Evolutionary conservation across 2,797 vertebrate species (phyloP).

Genomic region (Delichon dasypus): DNA sequence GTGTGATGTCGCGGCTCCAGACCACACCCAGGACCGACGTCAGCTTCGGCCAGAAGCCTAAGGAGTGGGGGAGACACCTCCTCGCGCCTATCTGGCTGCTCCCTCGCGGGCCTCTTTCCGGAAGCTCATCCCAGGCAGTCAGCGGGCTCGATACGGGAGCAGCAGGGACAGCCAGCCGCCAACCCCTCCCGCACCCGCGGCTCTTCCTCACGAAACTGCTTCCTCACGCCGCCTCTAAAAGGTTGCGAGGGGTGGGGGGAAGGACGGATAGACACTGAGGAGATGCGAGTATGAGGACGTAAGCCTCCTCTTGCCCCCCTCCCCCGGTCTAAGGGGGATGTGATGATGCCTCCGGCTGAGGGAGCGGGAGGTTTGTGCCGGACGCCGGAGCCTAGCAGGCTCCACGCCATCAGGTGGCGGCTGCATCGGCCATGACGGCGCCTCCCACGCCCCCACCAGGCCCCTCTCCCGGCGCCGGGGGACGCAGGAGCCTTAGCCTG

Average conservation of each 20-base stretch:
- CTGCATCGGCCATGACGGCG: neutral
- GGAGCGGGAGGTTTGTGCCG: neutral
- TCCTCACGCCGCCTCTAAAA: neutral
- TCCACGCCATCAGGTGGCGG: neutral
- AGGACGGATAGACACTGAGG: neutral
- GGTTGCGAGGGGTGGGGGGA: neutral
- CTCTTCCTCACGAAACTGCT: neutral
- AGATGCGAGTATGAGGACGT: neutral
- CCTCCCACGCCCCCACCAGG: neutral
- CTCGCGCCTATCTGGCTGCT: neutral
- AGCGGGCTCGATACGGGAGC: neutral
- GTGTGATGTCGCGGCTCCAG: neutral
- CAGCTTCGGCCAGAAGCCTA: neutral
- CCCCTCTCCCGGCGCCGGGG: neutral
- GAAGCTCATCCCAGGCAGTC: neutral
- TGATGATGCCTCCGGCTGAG: neutral
- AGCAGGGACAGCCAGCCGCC: neutral
- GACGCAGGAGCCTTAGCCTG: neutral
- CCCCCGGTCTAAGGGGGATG: neutral
- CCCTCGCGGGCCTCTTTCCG: neutral
- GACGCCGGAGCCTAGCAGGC: neutral
- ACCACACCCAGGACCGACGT: neutral
- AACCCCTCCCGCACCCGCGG: neutral
- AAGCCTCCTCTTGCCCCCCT: neutral
- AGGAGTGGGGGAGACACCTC: neutral